A percentile compares a stretch with the other conserved stretches of the same genome.
Evolutionary conservation across 2,888 invertebrate genomes (phyloP).

Genomic region (Plebejus argus): DNA sequence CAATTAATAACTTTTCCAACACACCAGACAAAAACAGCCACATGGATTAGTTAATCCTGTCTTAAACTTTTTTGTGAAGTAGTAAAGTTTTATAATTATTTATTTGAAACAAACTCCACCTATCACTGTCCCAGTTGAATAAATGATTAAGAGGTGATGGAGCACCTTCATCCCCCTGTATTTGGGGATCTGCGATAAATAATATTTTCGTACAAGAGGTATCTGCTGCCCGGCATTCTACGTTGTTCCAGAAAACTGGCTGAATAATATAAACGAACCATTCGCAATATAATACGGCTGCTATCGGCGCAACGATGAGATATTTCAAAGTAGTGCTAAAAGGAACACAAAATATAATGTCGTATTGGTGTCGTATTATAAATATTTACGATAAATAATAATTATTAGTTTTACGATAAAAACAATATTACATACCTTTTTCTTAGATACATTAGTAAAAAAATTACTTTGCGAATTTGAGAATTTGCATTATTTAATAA

Average conservation of each 20-base stretch:
- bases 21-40: not conserved
- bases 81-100: conserved; percentile 18
- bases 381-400: not conserved
- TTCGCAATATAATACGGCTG: conserved; percentile 76
- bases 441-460: conserved; percentile 34
- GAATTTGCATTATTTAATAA: not conserved
- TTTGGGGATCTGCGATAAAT: conserved; percentile 95
- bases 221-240: conserved; percentile 66
- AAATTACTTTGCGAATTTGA: not conserved
- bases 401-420: not conserved
- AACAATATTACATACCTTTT: conserved; percentile 34
- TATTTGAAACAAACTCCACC: conserved; percentile 73
- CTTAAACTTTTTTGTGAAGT: not conserved
- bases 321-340: conserved; percentile 63
- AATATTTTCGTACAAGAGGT: conserved; percentile 83
- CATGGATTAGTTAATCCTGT: no score
- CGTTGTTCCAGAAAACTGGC: conserved; percentile 64
- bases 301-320: conserved; percentile 53
- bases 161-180: conserved; percentile 91
- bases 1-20: not conserved
- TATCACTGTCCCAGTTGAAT: conserved; percentile 93
- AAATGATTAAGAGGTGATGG: conserved; percentile 84
- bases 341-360: conserved; percentile 34
- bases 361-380: not conserved
- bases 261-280: conserved; percentile 74